Percentiles rank a stretch among this genome's conserved stretches.
These are phyloP conservation scores for Nudaria mundana DNA, from an alignment of 2,888 invertebrate genomes.

Conservation along the genomic window DNA sequence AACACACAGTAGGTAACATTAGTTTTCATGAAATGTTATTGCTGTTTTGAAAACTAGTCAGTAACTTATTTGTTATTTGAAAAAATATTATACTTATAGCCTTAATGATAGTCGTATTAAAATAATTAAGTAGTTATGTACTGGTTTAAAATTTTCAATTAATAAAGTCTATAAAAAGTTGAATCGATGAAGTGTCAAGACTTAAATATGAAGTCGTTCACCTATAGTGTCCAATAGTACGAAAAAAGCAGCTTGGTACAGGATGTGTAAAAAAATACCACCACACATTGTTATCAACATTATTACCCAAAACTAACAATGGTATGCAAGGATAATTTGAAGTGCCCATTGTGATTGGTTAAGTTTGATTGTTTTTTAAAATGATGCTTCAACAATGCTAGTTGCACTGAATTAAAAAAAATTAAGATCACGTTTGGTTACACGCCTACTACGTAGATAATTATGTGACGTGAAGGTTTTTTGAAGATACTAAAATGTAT, in stretches of 20 bases:
- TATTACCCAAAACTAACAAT: slow-evolving; percentile 66
- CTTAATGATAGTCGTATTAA: too few relatives aligned
- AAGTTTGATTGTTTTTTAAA: slow-evolving; percentile 49
- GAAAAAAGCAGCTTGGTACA: slow-evolving; percentile 54
- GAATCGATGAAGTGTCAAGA: too few relatives aligned
- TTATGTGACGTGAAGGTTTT: neutral
- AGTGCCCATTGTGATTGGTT: slow-evolving; percentile 59
- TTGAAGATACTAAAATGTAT: neutral
- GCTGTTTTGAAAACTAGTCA: too few relatives aligned
- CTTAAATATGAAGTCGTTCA: too few relatives aligned
- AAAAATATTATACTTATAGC: too few relatives aligned
- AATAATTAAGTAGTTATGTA: too few relatives aligned
- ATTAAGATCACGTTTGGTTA: slow-evolving; percentile 53
- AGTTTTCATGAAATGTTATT: slow-evolving; percentile 5
- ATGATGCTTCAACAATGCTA: slow-evolving; percentile 44
- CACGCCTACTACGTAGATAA: slow-evolving; percentile 49
- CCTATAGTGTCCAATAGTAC: too few relatives aligned
- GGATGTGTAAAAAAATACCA: slow-evolving; percentile 61
- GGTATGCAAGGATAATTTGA: slow-evolving; percentile 51
- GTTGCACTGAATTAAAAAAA: slow-evolving; percentile 43
- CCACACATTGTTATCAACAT: slow-evolving; percentile 53
- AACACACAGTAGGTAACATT: too few relatives aligned
- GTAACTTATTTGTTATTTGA: too few relatives aligned
- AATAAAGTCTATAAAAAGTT: too few relatives aligned
- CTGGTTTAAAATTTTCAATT: too few relatives aligned